Evolutionary conservation across 1,140 invertebrate species (phyloP).

Genomic region (Heliothis subflexa): DNA sequence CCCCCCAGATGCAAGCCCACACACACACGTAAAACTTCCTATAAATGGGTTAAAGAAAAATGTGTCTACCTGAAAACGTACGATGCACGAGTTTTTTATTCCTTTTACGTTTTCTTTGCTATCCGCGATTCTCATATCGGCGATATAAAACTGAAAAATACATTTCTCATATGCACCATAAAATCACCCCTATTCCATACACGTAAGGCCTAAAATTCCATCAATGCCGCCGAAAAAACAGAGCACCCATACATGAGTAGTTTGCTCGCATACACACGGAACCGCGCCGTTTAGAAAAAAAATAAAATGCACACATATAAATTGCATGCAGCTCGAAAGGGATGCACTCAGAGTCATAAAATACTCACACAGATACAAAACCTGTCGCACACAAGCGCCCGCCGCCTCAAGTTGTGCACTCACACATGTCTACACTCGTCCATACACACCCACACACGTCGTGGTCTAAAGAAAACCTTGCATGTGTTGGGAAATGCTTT

Average conservation of each 20-base stretch:
- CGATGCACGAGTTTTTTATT: slow-evolving; percentile 84
- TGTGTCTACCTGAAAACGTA: slow-evolving; percentile 86
- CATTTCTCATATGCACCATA: slow-evolving; percentile 66
- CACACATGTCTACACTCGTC: slow-evolving; percentile 64
- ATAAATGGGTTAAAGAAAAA: slow-evolving; percentile 86
- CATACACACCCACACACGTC: slow-evolving; percentile 65
- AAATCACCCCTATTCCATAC: slow-evolving; percentile 49
- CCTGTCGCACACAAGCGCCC: slow-evolving; percentile 59
- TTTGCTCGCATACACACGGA: slow-evolving; percentile 69
- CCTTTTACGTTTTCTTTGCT: slow-evolving; percentile 84
- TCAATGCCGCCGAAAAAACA: slow-evolving; percentile 68
- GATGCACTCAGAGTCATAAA: slow-evolving; percentile 86
- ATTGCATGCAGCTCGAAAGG: slow-evolving; percentile 85
- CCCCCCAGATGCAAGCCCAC: slow-evolving; percentile 72
- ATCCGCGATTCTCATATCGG: slow-evolving; percentile 86
- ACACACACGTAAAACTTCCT: slow-evolving; percentile 71
- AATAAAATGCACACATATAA: slow-evolving; percentile 85
- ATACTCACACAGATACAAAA: slow-evolving; percentile 70
- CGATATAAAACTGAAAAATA: slow-evolving; percentile 87
- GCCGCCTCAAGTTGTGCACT: slow-evolving; percentile 64
- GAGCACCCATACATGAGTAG: slow-evolving; percentile 70
- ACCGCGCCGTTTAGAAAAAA: slow-evolving; percentile 81
- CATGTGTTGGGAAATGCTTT: slow-evolving; percentile 86
- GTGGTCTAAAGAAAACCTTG: slow-evolving; percentile 78
- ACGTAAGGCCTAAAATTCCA: slow-evolving; percentile 56